Conservation (phyloP, 1,140 invertebrate genomes). For the Cydia splendana region DNA sequence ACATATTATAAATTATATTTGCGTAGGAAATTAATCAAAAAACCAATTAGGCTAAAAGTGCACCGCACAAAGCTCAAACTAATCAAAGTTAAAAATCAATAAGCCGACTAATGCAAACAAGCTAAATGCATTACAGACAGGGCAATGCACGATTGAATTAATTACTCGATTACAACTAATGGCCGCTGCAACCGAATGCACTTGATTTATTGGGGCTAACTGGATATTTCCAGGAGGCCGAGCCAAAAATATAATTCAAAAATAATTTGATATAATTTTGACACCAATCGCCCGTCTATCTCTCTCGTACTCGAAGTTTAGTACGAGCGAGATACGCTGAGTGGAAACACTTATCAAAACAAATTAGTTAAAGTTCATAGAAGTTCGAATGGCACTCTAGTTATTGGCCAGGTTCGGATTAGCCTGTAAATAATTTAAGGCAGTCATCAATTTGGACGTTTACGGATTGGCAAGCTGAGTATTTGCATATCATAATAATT, state of each 20-base stretch:
- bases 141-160: conserved; percentile 21
- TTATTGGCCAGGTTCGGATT: not conserved
- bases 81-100: not conserved
- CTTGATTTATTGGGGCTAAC: not conserved
- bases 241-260: too few relatives aligned
- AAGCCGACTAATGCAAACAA: conserved; percentile 21
- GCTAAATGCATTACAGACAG: conserved; percentile 25
- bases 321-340: too few relatives aligned
- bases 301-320: too few relatives aligned
- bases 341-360: too few relatives aligned
- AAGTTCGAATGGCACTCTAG: not conserved
- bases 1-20: too few relatives aligned
- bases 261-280: too few relatives aligned
- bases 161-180: conserved; percentile 27
- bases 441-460: not conserved
- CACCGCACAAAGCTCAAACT: not conserved
- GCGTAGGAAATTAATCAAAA: too few relatives aligned
- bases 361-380: too few relatives aligned
- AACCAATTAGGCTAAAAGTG: not conserved
- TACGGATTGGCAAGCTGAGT: not conserved
- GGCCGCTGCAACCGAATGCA: conserved; percentile 1
- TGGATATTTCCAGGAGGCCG: not conserved
- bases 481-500: not conserved
- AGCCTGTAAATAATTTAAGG: conserved; percentile 3
- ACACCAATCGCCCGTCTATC: too few relatives aligned